Conservation (phyloP, 2,797 vertebrate species). For the Ptychobarbus kaznakovi region DNA sequence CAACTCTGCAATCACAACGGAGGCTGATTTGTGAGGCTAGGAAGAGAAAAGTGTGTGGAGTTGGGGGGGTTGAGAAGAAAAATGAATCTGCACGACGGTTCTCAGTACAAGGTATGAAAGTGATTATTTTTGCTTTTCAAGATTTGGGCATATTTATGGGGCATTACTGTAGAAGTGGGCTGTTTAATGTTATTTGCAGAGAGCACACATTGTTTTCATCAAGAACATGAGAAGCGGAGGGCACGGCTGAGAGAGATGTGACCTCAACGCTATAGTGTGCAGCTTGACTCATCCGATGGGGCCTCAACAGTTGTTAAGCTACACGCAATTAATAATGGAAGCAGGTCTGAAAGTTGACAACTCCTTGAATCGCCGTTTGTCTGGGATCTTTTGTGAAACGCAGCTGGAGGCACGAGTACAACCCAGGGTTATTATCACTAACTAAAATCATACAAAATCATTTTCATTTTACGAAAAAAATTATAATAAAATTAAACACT, state of each 20-base stretch:
- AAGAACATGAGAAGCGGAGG: slow-evolving; percentile 70
- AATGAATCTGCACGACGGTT: slow-evolving; percentile 63
- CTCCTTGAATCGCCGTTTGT: slow-evolving; percentile 60
- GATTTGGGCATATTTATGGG: slow-evolving; percentile 78
- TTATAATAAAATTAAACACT: no score
- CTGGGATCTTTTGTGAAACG: slow-evolving; percentile 56
- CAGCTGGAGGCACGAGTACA: slow-evolving; percentile 53
- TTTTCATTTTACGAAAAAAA: background rate
- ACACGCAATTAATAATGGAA: slow-evolving; percentile 72
- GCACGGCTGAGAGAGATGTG: slow-evolving; percentile 66
- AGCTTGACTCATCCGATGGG: slow-evolving; percentile 62
- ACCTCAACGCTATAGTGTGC: slow-evolving; percentile 66
- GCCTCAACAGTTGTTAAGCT: slow-evolving; percentile 62
- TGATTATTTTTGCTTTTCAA: slow-evolving; percentile 70
- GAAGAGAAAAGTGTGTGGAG: slow-evolving; percentile 22
- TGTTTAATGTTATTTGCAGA: slow-evolving; percentile 79
- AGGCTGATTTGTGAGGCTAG: slow-evolving; percentile 61
- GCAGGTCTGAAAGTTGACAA: slow-evolving; percentile 62
- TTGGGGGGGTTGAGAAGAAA: slow-evolving; percentile 42
- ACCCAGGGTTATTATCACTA: background rate
- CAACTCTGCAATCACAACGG: slow-evolving; percentile 5
- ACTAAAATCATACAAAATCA: background rate
- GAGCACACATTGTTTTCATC: slow-evolving; percentile 78
- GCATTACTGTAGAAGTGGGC: slow-evolving; percentile 70
- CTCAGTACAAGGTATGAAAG: slow-evolving; percentile 76